Evolutionary conservation across 2,113 vertebrate genomes (phyloP).

Genomic region (Stomatorhinus ivindoensis): DNA sequence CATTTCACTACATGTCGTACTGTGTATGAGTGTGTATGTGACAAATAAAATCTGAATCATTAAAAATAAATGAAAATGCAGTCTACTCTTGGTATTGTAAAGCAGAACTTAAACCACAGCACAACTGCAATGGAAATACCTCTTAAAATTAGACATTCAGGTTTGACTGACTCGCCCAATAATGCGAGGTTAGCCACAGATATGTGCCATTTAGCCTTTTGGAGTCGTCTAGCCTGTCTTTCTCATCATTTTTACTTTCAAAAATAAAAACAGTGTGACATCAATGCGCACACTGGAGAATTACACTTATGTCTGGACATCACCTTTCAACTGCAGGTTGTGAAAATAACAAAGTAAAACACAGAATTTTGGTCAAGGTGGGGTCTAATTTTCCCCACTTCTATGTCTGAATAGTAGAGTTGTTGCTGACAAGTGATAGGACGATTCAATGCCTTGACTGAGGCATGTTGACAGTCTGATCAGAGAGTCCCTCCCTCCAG

Average conservation of each 20-base stretch:
- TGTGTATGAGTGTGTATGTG: no score
- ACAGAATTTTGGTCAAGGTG: not conserved
- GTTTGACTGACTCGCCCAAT: no score
- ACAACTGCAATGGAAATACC: not conserved
- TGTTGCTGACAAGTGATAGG: not conserved
- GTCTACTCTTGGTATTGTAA: no score
- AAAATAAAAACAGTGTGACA: not conserved
- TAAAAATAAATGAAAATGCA: no score
- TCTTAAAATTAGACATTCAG: not conserved
- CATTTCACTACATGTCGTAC: no score
- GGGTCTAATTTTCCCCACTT: not conserved
- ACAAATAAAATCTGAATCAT: no score
- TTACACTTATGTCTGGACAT: not conserved
- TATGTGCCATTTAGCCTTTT: no score
- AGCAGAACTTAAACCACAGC: no score
- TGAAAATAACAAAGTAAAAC: not conserved
- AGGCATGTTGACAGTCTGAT: not conserved
- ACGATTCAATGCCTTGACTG: not conserved
- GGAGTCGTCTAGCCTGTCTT: no score
- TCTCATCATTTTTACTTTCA: not conserved
- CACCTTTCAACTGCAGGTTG: not conserved
- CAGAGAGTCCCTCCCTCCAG: not conserved
- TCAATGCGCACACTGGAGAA: not conserved
- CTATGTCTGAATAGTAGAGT: not conserved
- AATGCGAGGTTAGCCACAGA: no score